These are phyloP conservation scores for Sternarchorhynchus goeldii DNA, from an alignment of 2,797 vertebrate genomes.

Conservation along the genomic window DNA sequence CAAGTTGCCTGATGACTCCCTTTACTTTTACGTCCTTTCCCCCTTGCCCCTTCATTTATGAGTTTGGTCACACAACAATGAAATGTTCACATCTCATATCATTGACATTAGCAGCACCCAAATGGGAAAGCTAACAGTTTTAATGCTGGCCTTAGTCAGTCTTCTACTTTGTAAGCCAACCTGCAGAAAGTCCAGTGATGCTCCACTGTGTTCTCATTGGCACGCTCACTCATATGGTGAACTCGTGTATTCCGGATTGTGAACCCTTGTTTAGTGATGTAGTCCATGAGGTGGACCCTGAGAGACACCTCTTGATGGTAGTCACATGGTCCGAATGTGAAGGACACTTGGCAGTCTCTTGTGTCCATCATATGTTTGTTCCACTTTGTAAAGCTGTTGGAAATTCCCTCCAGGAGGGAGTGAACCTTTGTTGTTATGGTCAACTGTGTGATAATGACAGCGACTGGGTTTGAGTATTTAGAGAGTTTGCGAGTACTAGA, in stretches of 20 bases:
- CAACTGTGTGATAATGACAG: conserved; percentile 96
- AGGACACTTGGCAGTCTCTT: conserved; percentile 97
- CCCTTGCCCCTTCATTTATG: neutral
- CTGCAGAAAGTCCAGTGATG: conserved; percentile 99
- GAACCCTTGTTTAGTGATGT: conserved; percentile 98
- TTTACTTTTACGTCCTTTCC: conserved; percentile 24
- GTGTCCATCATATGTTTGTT: conserved; percentile 99
- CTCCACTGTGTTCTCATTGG: conserved; percentile 98
- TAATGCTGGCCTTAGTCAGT: conserved; percentile 71
- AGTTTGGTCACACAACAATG: conserved; percentile 45
- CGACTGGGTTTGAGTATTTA: conserved; percentile 97
- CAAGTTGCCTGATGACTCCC: neutral
- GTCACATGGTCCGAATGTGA: conserved; percentile 98
- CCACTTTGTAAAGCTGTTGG: conserved; percentile 98
- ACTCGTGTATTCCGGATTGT: conserved; percentile 95
- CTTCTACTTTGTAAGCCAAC: conserved; percentile 92
- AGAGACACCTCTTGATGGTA: conserved; percentile 98
- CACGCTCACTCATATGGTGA: conserved; percentile 98
- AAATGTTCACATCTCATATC: conserved; percentile 22
- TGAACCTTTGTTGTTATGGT: conserved; percentile 97
- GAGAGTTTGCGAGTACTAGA: conserved; percentile 98
- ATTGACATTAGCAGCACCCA: conserved; percentile 37
- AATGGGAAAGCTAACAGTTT: conserved; percentile 11
- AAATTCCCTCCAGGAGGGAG: conserved; percentile 91
- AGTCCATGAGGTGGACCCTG: conserved; percentile 96